Evolutionary conservation across 1,140 invertebrate genomes (phyloP).

Genomic region (Triops longicaudatus): DNA sequence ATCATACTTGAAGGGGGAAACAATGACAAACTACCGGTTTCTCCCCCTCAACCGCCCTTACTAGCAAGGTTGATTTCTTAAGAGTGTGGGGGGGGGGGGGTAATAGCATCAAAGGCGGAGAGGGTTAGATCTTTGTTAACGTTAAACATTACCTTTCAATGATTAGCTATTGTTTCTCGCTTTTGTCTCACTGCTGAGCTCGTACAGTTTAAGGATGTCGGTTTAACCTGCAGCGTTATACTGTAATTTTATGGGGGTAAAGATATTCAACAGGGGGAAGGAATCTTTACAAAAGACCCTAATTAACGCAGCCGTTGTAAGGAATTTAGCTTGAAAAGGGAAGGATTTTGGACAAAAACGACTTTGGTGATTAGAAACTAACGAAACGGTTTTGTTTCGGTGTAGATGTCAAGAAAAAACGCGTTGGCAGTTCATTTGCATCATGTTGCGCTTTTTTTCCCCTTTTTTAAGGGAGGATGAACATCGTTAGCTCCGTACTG

Average conservation of each 20-base stretch:
- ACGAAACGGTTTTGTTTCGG: not conserved
- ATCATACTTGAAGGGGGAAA: not conserved
- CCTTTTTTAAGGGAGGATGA: not conserved
- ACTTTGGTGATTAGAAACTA: not conserved
- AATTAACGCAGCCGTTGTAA: not conserved
- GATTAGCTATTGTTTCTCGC: too few species aligned
- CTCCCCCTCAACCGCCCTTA: not conserved
- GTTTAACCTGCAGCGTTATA: not conserved
- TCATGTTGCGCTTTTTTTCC: not conserved
- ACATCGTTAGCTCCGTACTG: not conserved
- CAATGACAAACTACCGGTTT: not conserved
- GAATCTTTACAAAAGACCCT: conserved; percentile 6
- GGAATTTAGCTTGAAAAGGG: not conserved
- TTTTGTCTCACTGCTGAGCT: not conserved
- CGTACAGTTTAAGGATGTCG: not conserved
- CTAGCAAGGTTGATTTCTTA: not conserved
- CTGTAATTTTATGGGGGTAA: not conserved
- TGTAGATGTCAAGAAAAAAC: not conserved
- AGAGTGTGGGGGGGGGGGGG: not conserved
- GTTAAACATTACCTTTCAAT: too few species aligned
- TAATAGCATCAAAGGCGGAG: not conserved
- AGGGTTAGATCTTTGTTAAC: not conserved
- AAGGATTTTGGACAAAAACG: not conserved
- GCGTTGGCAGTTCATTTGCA: not conserved
- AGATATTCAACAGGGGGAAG: not conserved